Base-by-base conservation (phyloP, 2,797 vertebrate genomes). In the Hemibagrus guttatus region DNA sequence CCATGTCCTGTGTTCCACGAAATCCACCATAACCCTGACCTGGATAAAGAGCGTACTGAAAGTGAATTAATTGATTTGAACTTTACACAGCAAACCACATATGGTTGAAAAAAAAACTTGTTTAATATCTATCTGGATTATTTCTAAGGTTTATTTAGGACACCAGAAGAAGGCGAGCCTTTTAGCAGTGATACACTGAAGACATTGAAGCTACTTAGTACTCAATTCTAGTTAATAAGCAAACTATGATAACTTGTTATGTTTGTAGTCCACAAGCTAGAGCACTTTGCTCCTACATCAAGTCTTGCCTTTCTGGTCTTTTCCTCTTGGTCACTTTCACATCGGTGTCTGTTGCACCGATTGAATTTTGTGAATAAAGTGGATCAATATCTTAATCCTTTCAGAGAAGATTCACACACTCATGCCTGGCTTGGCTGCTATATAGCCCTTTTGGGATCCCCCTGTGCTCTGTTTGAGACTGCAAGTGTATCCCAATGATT, bases 361-460 rank as follows among this genome's bases (percentile, higher is more conserved):
- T 64, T 76, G 61, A 85, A n/a, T 13, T 86, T 76, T 42, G 56
- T 52, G 72, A 81, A 85, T 52, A 85, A 85, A 49, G 26, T 76
- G 79, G 72, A 87, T 87, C 74, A 81, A 84, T 86, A 76, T 58
- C 82, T 84, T 66, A 72, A 86, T 88, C 66, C 23, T 79, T 28
- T 42, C 76, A 14, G 31, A 68, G 68, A 86, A 42, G 46, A 68
- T 84, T 87, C n/a, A 59, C 52, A 58, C 26, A 35, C 83, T 83
- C 76, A 46, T 39, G 54, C 61, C 66, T 75, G 42, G 28, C 56
- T 54, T 72, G 54, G 42, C 42, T n/a, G 28, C 26, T 81, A 26
- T 80, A 12, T 80, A 52, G 83, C 7, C 35, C 31, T 76, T 84
- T 74, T 28, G n/a, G 5, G 58, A 52, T 54, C 54, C 61, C 59